Base-by-base conservation (phyloP, 2,797 vertebrate genomes). In the Taenioides sp. region DNA sequence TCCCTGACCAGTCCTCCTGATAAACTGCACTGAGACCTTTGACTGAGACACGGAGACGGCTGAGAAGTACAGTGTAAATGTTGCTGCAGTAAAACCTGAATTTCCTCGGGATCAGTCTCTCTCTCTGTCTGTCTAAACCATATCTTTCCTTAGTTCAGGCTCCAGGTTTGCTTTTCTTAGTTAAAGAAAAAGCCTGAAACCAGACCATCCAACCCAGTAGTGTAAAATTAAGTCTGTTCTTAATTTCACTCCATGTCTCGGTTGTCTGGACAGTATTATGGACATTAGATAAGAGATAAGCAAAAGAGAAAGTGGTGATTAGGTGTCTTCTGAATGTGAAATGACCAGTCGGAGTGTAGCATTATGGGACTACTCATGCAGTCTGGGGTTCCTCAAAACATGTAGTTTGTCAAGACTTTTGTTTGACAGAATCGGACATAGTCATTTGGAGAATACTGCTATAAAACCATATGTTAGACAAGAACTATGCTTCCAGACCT, bases 361-460 rank as follows among this genome's bases (percentile, higher is more conserved):
- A 65, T 47, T 66, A 47, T 31, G 49, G 49, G 11, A n/a, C 5
- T n/a, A 7, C 27, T 50, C 65, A 49, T 50, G 20, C 27, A 31
- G 14, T 66, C 31, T 52, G 27, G 88, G 58, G 65, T 79, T 82
- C 1, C 4, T 65, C 57, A 43, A 82, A 80, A 81, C 81, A 81
- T 5, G 77, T 17, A 28, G 23, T 63, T 5, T 40, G 10, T 63
- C 20, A 4, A 34, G 18, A 11, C 31, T 43, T 64, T 43, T 47
- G 62, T 43, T 47, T 47, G n/a, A 64, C 62, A 47, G 62, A 43
- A 7, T 12, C 6, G 12, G 22, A 22, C 31, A 40, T 7, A n/a
- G 61, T 43, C 11, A 61, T 40, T 63, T 40, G 40, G n/a, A 40
- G n/a, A 43, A 9, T 10, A 49, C 40, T 1, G 9, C 16, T 9